Conservation (phyloP, 1,140 invertebrate species). For the Aphelenchoides fujianensis region DNA sequence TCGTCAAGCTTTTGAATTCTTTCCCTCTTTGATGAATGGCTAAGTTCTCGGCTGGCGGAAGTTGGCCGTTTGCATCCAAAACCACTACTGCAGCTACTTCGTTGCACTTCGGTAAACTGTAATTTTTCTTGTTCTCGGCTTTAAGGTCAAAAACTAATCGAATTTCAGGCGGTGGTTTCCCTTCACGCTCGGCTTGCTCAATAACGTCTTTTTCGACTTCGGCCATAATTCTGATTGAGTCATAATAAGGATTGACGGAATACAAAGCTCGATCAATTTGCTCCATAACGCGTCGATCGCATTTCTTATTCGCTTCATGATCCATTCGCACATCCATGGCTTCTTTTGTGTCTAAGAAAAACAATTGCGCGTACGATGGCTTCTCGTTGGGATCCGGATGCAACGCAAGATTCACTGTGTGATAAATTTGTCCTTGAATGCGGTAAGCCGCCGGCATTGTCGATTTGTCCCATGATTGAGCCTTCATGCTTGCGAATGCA, state of each 20-base stretch:
- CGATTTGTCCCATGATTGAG: conserved; percentile 15
- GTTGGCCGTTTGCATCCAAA: conserved; percentile 14
- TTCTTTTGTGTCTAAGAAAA: conserved; percentile 21
- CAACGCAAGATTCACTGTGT: conserved; percentile 25
- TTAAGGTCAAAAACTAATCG: conserved; percentile 22
- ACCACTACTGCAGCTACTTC: conserved; percentile 23
- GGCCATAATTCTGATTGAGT: conserved; percentile 17
- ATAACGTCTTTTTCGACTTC: conserved; percentile 26
- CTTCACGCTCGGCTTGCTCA: conserved; percentile 18
- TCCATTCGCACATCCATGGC: conserved; percentile 20
- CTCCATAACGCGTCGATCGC: conserved; percentile 23
- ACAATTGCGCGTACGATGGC: conserved; percentile 27
- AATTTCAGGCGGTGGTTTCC: conserved; percentile 1
- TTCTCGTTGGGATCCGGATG: conserved; percentile 27
- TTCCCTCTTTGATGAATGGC: conserved; percentile 26
- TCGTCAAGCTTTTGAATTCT: conserved; percentile 21
- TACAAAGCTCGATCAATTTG: conserved; percentile 18
- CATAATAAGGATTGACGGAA: conserved; percentile 16
- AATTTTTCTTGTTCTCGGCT: not conserved
- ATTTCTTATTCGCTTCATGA: conserved; percentile 5
- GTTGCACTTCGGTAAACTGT: conserved; percentile 10
- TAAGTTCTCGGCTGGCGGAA: conserved; percentile 6
- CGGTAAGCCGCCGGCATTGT: conserved; percentile 25
- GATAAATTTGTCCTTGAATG: conserved; percentile 38
- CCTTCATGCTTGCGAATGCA: conserved; percentile 25